Conservation (phyloP, 2,113 vertebrate species). For the Maccullochella peelii region DNA sequence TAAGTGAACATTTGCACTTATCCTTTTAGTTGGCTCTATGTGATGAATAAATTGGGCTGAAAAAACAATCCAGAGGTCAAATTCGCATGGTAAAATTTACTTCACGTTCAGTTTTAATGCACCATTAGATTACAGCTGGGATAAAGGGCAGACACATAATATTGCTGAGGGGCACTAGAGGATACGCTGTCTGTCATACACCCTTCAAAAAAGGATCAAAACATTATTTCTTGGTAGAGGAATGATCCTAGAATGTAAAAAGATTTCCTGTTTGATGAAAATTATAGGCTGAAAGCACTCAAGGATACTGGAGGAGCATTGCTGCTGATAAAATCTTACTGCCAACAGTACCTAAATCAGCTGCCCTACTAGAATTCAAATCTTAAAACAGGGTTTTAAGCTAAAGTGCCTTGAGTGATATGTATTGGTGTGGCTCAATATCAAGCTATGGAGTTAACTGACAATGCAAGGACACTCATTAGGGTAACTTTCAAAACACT, state of each 20-base stretch:
- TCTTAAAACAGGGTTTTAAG: conserved; percentile 26
- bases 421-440: background rate
- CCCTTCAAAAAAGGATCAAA: conserved; percentile 25
- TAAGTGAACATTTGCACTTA: background rate
- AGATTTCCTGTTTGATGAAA: conserved; percentile 38
- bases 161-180: conserved; percentile 10
- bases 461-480: background rate
- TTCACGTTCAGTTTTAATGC: conserved; percentile 12
- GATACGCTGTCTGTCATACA: conserved; percentile 34
- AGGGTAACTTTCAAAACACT: background rate
- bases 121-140: conserved; percentile 2
- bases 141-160: conserved; percentile 31
- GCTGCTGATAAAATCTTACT: conserved; percentile 21
- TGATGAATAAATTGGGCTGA: background rate
- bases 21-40: background rate
- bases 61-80: conserved; percentile 23
- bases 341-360: background rate
- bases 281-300: conserved; percentile 19
- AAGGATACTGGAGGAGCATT: background rate
- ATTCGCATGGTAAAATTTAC: background rate
- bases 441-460: background rate
- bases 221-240: background rate
- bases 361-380: conserved; percentile 25
- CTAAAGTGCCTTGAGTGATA: conserved; percentile 9
- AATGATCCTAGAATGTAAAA: conserved; percentile 43